Percentiles rank a stretch among this genome's conserved stretches.
Evolutionary conservation across 2,113 vertebrate species (phyloP).

Genomic region (western clawed frog (Xenopus tropicalis)): DNA sequence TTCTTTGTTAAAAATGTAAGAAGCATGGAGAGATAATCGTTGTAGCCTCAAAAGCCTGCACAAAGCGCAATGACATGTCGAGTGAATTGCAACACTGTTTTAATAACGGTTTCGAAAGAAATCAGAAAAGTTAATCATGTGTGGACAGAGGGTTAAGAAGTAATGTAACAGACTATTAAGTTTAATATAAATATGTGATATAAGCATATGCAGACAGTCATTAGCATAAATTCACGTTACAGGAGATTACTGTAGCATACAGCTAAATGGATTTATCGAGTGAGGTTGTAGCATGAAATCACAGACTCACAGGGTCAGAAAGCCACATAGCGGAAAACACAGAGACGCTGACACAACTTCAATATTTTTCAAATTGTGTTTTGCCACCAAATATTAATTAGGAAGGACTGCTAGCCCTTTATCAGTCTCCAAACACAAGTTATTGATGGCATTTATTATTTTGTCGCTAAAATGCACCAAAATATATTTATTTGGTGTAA

Average conservation of each 20-base stretch:
- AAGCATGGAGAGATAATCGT: conserved; percentile 24
- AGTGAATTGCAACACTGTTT: conserved; percentile 88
- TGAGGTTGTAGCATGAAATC: conserved; percentile 49
- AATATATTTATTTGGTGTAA: too few species aligned
- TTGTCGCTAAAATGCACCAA: too few species aligned
- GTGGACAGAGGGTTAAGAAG: conserved; percentile 99
- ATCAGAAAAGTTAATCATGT: conserved; percentile 99
- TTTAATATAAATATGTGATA: conserved; percentile 99
- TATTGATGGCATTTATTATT: too few species aligned
- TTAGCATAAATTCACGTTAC: conserved; percentile 99
- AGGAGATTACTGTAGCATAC: conserved; percentile 70
- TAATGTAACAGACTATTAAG: conserved; percentile 99
- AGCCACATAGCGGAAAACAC: conserved; percentile 44
- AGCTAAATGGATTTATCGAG: conserved; percentile 58
- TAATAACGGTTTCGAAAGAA: conserved; percentile 97
- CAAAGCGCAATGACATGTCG: conserved; percentile 86
- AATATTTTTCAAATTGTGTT: background rate
- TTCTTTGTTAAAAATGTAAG: conserved; percentile 3
- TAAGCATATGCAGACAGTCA: conserved; percentile 97
- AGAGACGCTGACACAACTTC: conserved; percentile 39
- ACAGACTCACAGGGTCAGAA: conserved; percentile 59
- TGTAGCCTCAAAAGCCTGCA: conserved; percentile 25
- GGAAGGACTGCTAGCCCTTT: background rate
- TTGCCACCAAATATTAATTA: conserved; percentile 6
- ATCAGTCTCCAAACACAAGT: too few species aligned